These are phyloP conservation scores for Scrobipalpa atriplicella DNA, from an alignment of 2,888 invertebrate species.

Conservation along the genomic window DNA sequence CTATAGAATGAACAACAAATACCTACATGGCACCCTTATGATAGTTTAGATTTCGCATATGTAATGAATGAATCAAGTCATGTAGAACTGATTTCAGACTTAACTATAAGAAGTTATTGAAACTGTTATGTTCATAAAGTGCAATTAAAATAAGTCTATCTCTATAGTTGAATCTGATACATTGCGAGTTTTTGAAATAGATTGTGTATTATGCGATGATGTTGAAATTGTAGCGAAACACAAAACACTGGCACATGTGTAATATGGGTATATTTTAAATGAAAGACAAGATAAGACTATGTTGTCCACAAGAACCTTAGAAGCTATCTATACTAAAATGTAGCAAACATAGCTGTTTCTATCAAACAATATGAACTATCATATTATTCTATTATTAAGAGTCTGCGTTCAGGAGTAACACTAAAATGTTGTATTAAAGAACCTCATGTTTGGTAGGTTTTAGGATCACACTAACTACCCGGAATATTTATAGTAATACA, in stretches of 20 bases:
- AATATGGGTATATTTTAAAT: too few species aligned
- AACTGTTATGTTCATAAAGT: slow-evolving; percentile 12
- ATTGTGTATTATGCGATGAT: neutral
- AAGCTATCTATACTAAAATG: neutral
- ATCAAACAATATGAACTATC: too few species aligned
- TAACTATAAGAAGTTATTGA: slow-evolving; percentile 3
- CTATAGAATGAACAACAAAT: slow-evolving; percentile 15
- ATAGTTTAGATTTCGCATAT: neutral
- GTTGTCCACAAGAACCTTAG: neutral
- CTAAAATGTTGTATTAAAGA: neutral
- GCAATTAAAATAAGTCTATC: slow-evolving; percentile 14
- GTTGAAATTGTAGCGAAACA: slow-evolving; percentile 4
- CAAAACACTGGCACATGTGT: slow-evolving; percentile 12
- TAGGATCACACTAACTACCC: neutral
- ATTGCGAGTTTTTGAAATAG: neutral
- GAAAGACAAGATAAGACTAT: neutral
- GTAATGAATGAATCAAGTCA: slow-evolving; percentile 26
- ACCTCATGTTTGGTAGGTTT: neutral
- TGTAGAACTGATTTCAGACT: slow-evolving; percentile 37
- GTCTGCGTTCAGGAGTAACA: neutral
- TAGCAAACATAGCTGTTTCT: neutral
- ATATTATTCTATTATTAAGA: neutral
- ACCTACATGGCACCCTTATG: neutral
- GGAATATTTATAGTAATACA: slow-evolving; percentile 35
- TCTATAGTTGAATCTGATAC: slow-evolving; percentile 8